These are phyloP conservation scores for Tinea trinotella DNA, from an alignment of 2,888 invertebrate species.

Conservation along the genomic window DNA sequence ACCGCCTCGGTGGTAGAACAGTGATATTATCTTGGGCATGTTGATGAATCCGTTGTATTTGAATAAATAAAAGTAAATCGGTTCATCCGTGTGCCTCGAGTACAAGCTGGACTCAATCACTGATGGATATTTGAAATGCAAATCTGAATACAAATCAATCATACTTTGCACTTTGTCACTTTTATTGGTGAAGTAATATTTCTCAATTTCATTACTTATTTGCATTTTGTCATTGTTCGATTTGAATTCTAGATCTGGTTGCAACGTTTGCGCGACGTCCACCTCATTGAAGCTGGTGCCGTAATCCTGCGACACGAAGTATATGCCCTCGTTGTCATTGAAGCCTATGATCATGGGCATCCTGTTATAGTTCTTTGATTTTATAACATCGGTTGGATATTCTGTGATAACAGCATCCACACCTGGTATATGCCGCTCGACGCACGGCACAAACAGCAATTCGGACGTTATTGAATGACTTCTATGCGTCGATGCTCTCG, in stretches of 20 bases:
- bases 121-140: slow-evolving; percentile 54
- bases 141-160: slow-evolving; percentile 57
- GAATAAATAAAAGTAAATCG: slow-evolving; percentile 56
- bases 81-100: slow-evolving; percentile 42
- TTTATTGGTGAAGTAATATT: slow-evolving; percentile 52
- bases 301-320: slow-evolving; percentile 49
- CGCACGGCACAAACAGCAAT: slow-evolving; percentile 50
- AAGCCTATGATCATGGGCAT: slow-evolving; percentile 60
- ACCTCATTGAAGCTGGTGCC: slow-evolving; percentile 41
- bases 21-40: slow-evolving; percentile 50
- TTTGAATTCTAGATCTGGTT: slow-evolving; percentile 47
- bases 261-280: slow-evolving; percentile 36
- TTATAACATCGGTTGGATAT: slow-evolving; percentile 44
- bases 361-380: slow-evolving; percentile 51
- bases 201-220: slow-evolving; percentile 37
- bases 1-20: slow-evolving; percentile 37
- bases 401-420: slow-evolving; percentile 45
- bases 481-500: slow-evolving; percentile 43
- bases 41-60: slow-evolving; percentile 53
- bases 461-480: slow-evolving; percentile 46
- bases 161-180: slow-evolving; percentile 29
- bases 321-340: slow-evolving; percentile 57
- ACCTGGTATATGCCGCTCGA: slow-evolving; percentile 49
- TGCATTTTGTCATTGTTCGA: slow-evolving; percentile 39
- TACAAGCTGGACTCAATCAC: slow-evolving; percentile 50